Evolutionary conservation across 2,797 vertebrate genomes (phyloP), one percentile per base, ranked within the genome.

Genomic region (Mareca strepera): DNA sequence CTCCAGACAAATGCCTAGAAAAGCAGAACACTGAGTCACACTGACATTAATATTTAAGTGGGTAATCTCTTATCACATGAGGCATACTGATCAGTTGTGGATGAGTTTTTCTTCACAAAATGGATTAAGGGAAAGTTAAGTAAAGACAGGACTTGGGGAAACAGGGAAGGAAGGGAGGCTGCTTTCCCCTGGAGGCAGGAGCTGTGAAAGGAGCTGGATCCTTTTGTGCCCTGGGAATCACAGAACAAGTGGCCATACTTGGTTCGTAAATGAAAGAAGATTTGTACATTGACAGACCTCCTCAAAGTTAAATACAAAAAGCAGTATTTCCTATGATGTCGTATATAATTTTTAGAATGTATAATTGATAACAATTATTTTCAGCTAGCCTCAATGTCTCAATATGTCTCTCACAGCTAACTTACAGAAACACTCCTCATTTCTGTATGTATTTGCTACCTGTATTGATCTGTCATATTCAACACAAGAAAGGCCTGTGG

Each of bases 221-320:
- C 13, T 2, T 0, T 14, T 7, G 0, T 17, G 11, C 33, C 22
- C 44, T 64, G 39, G 31, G 43, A 3, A 75, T 11, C 11, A 12
- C 13, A 72, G 43, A 63, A n/a, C 11, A 66, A 4, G 5, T 21
- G 13, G 31, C 21, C 7, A 21, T 21, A 5, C 6, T 13, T 18
- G 9, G 8, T 5, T 66, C 12, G 9, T 26, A 72, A 72, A 48
- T 12, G 5, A 41, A 56, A 60, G 79, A 59, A 46, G 2, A 21
- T 48, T 62, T n/a, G 3, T 25, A 48, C 4, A 7, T 13, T 3
- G 43, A 75, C 11, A 50, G 8, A 39, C 7, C 17, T 44, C 13
- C 0, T 0, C 21, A 53, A 63, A 62, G 8, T 70, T 75, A 75
- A 85, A 39, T 58, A 75, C 10, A 59, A 68, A 85, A 53, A 10